Evolutionary conservation across 2,113 vertebrate genomes (phyloP), one percentile per base, ranked within the genome.

Genomic region (Tragelaphus scriptus): DNA sequence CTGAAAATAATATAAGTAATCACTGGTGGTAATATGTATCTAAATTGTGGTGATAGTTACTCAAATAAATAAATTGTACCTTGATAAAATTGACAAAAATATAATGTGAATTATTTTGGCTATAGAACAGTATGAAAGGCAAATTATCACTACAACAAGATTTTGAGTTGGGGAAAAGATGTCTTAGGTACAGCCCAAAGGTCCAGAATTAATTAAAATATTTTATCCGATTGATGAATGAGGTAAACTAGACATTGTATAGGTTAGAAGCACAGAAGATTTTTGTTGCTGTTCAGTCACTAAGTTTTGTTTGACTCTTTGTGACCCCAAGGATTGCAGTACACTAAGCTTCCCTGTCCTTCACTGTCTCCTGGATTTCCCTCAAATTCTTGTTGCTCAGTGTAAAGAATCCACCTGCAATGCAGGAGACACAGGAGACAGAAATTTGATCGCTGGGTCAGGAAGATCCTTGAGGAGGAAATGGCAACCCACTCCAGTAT

Each of bases 181-280:
- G 10, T 49, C 14, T 86, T 28, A 80, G 44, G 13, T 36, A 32
- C 6, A 80, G 7, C 16, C 71, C 15, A 82, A 95, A 88, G 44
- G 19, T 77, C 12, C 3, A 59, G 26, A 44, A 90, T 95, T 94
- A 95, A 92, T 96, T 95, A 55, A 96, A 92, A 80, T 68, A 56
- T 87, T 36, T 87, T 87, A 77, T 86, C 28, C 79, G 9, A 77
- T 58, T 65, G 49, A 94, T 61, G 36, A 90, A 92, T 88, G n/a
- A 85, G 14, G 13, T 12, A 92, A 95, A 82, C 3, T n/a, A 92
- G 8, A 56, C 9, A 49, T 68, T 68, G 87, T 56, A 59, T 75
- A 85, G 90, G 63, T 84, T 26, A 92, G 26, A 84, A 1, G 15
- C 28, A 40, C 65, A 44, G 21, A 59, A 49, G 16, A 81, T 58